Conservation (phyloP, 1,140 invertebrate species). For the Vanessa atalanta region DNA sequence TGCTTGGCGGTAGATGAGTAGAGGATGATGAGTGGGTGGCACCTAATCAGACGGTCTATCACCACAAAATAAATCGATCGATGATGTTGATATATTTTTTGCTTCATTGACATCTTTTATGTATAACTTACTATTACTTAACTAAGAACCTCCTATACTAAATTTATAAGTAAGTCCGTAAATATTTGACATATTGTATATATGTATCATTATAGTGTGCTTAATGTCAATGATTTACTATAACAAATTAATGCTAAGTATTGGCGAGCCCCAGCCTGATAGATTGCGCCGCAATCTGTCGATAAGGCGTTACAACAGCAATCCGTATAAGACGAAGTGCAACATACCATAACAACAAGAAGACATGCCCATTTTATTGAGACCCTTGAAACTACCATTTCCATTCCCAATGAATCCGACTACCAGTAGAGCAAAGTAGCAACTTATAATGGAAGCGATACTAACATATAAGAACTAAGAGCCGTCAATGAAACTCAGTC, state of each 20-base stretch:
- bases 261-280: constrained; percentile 27
- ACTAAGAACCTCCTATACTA: too few species aligned
- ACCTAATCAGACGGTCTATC: too few species aligned
- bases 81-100: too few species aligned
- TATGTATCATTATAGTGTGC: background rate
- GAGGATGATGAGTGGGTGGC: too few species aligned
- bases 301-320: constrained; percentile 42
- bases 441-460: constrained; percentile 26
- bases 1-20: too few species aligned
- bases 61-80: too few species aligned
- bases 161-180: too few species aligned
- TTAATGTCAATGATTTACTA: constrained; percentile 17
- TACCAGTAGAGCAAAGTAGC: constrained; percentile 21
- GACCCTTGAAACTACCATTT: constrained; percentile 23
- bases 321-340: constrained; percentile 36
- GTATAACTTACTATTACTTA: too few species aligned
- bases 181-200: background rate
- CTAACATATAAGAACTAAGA: constrained; percentile 39
- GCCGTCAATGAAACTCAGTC: constrained; percentile 63
- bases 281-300: constrained; percentile 39
- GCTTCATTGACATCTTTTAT: too few species aligned
- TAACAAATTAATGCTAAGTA: constrained; percentile 31
- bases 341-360: constrained; percentile 39
- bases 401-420: background rate
- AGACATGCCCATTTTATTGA: constrained; percentile 18